Conservation (phyloP, 2,113 vertebrate genomes). For the Mesocricetus auratus region DNA sequence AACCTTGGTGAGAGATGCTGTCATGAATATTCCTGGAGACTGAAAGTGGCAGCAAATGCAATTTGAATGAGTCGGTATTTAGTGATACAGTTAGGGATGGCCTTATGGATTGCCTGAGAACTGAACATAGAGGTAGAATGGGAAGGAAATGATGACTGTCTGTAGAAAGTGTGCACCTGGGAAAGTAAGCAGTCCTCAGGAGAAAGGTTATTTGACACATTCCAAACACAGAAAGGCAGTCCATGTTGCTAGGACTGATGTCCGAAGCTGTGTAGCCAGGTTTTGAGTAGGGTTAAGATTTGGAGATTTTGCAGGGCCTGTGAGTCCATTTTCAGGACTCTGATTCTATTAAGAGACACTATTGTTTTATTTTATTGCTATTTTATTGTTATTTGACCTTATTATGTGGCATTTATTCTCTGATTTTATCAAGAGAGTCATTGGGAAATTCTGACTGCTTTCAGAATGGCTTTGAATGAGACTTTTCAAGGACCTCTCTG, state of each 20-base stretch:
- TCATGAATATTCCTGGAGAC: neutral
- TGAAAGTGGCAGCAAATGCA: neutral
- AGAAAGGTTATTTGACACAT: neutral
- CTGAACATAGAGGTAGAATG: neutral
- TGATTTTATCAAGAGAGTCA: constrained; percentile 6
- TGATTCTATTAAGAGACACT: neutral
- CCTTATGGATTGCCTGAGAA: neutral
- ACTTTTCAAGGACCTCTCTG: neutral
- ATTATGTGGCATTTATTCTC: neutral
- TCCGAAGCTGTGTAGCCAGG: neutral
- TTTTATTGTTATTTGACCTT: constrained; percentile 22
- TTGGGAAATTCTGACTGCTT: neutral
- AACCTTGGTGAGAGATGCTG: neutral
- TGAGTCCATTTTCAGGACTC: neutral
- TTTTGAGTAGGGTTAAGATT: neutral
- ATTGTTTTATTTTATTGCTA: neutral
- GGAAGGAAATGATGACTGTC: neutral
- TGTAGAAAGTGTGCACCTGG: neutral
- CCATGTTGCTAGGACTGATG: neutral
- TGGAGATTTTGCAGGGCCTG: neutral
- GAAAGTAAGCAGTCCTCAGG: neutral
- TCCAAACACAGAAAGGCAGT: neutral
- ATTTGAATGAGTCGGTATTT: neutral
- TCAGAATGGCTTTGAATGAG: neutral
- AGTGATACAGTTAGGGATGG: neutral